Evolutionary conservation across 2,888 invertebrate genomes (phyloP), one percentile per base, ranked within the genome.

Genomic region (Cataglyphis livida): DNA sequence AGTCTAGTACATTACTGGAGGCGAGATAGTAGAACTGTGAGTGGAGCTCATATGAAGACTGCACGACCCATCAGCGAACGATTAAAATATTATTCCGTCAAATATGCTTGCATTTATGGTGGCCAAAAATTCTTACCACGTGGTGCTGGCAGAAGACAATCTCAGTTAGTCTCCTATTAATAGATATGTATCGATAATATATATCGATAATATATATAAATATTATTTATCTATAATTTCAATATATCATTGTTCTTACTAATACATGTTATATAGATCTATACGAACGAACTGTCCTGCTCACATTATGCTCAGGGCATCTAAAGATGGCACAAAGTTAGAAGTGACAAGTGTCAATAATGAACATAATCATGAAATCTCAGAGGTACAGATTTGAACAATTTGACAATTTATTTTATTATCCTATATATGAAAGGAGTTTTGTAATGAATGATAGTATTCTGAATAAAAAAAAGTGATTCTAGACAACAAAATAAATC

Each of bases 301-400:
- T 10, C 94, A 95, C 85, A 94, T 95, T 76, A 94, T 95, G 91
- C 90, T 95, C 25, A 91, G 95, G 61, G 95, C 95, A 38, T 94
- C 95, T 7, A 95, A 95, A 89, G 94, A 94, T 88, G 95, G 95
- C 41, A 93, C 93, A 51, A 94, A 94, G 84, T 86, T 95, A 48
- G 95, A 95, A 91, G 95, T 95, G 2, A 94, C 95, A n/a, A 94
- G 95, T 82, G 95, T 95, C 15, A 95, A 95, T 85, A 95, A 95
- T 83, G 93, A 94, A 48, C 95, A 95, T 87, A 95, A 95, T 90
- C 95, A 95, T 81, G 95, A 95, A 87, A 95, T 95, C 54, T 95
- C 95, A 1, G 94, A 94, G 91, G 94, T 93, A 88, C 71, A 62
- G 65, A 54, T 75, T 65, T n/a, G 70, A 25, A 3, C 5, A 64